Evolutionary conservation across 2,888 invertebrate genomes (phyloP).

Genomic region (Lobophora halterata): DNA sequence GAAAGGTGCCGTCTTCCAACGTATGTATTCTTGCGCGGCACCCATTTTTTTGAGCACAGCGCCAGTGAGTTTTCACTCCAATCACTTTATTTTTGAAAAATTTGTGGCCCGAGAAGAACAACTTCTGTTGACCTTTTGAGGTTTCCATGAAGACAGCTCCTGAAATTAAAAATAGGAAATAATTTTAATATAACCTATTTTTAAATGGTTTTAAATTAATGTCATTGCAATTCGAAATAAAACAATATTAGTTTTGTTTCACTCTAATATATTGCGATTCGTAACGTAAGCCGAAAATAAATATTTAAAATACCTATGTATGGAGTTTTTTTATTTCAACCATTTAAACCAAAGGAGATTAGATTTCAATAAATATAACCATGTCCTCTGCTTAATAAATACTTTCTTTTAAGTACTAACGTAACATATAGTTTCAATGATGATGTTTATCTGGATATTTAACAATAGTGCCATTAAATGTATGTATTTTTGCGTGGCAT

Average conservation of each 20-base stretch:
- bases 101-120: constrained; percentile 5
- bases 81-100: constrained; percentile 1
- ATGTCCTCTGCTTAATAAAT: too few species aligned
- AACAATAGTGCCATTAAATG: background rate
- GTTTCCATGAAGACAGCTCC: background rate
- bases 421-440: too few species aligned
- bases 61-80: constrained; percentile 7
- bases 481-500: background rate
- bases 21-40: constrained; percentile 11
- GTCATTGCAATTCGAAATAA: too few species aligned
- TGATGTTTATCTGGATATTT: background rate
- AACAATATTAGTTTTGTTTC: too few species aligned
- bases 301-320: too few species aligned
- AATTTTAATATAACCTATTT: background rate
- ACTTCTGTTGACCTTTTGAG: background rate
- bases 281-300: too few species aligned
- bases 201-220: background rate
- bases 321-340: too few species aligned
- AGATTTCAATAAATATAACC: too few species aligned
- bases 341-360: too few species aligned
- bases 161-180: constrained; percentile 4
- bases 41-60: constrained; percentile 1
- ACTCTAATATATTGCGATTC: too few species aligned
- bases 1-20: background rate
- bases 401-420: too few species aligned